Evolutionary conservation across 2,888 invertebrate species (phyloP), one percentile per base, ranked within the genome.

Genomic region (Holacanthella duospinosa): DNA sequence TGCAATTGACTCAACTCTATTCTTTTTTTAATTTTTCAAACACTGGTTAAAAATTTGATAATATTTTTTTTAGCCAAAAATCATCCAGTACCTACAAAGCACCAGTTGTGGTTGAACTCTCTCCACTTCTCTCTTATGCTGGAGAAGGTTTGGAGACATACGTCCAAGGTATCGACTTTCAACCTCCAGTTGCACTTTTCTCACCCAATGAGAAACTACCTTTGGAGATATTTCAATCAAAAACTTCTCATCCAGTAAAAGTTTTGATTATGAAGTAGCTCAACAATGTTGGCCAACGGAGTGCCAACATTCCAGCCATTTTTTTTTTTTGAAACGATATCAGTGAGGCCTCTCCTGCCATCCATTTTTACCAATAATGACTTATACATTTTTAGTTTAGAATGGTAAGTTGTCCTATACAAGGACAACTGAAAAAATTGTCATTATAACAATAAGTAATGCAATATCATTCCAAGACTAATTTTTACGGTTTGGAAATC

Each of bases 121-220:
- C 94, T 12, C 93, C 96, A 0, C 78, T 93, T 2, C 78, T 94
- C 1, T 91, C 93, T 0, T 96, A 94, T 71, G 86, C 86, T 54
- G 96, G 96, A 1, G 96, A 97, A 80, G 86, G 87, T 75, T 80
- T 95, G 63, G 80, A 83, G 60, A 78, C 82, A 2, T 75, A 85
- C 43, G 87, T 88, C 0, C 78, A 80, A 54, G 85, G 84, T 29
- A 85, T 87, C 75, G 82, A 81, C 19, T 86, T 88, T 69, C 77
- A 79, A 0, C 83, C 85, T 3, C 89, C 90, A 29, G 79, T 83
- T 21, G 63, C 60, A 19, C 43, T 66, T 26, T 6, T 57, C 44
- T 27, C 55, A 4, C 9, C 61, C 2, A 21, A 9, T 24, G 62
- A 62, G n/a, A 36, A 25, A 16, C 19, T 43, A 4, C 57, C 43